Percentiles rank a stretch among this genome's conserved stretches.
phyloP scores from a whole-genome alignment of 1,140 invertebrate genomes.

The Microplitis demolitor region DNA sequence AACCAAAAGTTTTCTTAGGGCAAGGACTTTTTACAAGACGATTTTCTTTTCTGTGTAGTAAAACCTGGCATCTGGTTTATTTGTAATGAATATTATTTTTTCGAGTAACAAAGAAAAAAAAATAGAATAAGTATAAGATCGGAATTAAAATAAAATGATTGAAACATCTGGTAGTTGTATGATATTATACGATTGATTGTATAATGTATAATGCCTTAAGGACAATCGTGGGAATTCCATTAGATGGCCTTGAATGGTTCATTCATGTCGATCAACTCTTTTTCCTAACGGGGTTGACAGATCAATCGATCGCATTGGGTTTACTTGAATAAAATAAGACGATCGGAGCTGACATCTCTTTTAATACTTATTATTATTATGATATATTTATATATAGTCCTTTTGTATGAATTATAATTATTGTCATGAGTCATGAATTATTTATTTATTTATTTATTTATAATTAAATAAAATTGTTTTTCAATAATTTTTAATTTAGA shows the following conservation, averaged over 20 bases:
- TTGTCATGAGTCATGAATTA: too few relatives aligned
- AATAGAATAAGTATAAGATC: neutral
- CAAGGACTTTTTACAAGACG: too few relatives aligned
- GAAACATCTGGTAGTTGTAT: neutral
- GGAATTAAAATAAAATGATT: neutral
- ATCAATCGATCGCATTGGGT: constrained; percentile 47
- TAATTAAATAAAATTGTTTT: neutral
- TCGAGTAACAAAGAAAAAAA: neutral
- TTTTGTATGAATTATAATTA: too few relatives aligned
- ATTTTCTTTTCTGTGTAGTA: too few relatives aligned
- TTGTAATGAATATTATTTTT: too few relatives aligned
- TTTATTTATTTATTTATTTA: too few relatives aligned
- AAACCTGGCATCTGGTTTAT: too few relatives aligned
- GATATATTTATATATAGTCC: neutral
- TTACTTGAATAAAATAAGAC: constrained; percentile 12
- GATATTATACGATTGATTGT: constrained; percentile 2
- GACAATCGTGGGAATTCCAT: constrained; percentile 61
- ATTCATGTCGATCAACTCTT: constrained; percentile 61
- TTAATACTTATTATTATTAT: neutral
- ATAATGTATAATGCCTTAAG: constrained; percentile 41
- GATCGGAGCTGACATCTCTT: constrained; percentile 19
- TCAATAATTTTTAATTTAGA: constrained; percentile 40
- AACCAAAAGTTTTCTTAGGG: neutral
- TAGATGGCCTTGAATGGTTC: constrained; percentile 60
- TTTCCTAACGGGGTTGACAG: constrained; percentile 55